Conservation (phyloP, 2,113 vertebrate species). For the Hippocampus barbouri region DNA sequence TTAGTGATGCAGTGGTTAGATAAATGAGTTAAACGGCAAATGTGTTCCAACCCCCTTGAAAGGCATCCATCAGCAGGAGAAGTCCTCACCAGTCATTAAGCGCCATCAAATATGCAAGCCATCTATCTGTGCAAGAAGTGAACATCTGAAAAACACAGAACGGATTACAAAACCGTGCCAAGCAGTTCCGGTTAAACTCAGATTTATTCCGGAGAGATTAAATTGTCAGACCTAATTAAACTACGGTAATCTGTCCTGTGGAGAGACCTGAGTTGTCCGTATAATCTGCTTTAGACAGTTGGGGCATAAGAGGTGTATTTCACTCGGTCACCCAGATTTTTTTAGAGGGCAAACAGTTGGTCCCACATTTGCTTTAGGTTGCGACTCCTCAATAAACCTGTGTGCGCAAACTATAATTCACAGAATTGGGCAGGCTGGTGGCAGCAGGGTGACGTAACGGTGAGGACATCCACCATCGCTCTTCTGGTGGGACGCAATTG, state of each 20-base stretch:
- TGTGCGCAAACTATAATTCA: too few species aligned
- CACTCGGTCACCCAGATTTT: not conserved
- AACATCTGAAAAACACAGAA: conserved; percentile 16
- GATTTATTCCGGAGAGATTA: conserved; percentile 62
- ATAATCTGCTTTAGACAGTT: conserved; percentile 65
- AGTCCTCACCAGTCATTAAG: conserved; percentile 13
- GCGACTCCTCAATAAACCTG: too few species aligned
- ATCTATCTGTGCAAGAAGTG: conserved; percentile 20
- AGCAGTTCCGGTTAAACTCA: conserved; percentile 53
- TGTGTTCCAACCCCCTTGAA: conserved; percentile 24
- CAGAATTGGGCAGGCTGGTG: too few species aligned
- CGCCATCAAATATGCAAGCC: conserved; percentile 12
- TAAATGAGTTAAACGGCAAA: not conserved
- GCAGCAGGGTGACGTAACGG: too few species aligned
- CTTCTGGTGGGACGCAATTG: too few species aligned
- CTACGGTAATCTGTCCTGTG: conserved; percentile 44
- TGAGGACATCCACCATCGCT: too few species aligned
- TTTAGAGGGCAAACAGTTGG: not conserved
- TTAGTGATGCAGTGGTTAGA: not conserved
- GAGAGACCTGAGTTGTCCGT: conserved; percentile 56
- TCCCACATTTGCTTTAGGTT: too few species aligned
- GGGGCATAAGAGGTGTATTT: conserved; percentile 23
- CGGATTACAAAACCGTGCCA: conserved; percentile 52
- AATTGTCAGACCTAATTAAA: conserved; percentile 65
- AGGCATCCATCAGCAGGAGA: conserved; percentile 26